Evolutionary conservation across 2,797 vertebrate genomes (phyloP), one percentile per base, ranked within the genome.

Genomic region (Pangasius djambal): DNA sequence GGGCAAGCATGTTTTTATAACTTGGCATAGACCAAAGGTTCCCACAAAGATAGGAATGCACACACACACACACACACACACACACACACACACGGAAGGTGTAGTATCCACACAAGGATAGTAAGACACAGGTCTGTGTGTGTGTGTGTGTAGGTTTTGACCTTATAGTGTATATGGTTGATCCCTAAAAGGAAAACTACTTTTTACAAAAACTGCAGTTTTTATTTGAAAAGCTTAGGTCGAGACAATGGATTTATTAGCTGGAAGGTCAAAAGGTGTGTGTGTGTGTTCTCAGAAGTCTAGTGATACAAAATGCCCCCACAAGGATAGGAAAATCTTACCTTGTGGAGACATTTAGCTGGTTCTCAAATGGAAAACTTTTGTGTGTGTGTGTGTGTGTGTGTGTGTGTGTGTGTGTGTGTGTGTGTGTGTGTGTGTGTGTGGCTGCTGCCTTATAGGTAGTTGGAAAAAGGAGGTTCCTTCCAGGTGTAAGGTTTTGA

Each of bases 401-500:
- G 20, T 34, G 37, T 48, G 37, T 28, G 72, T 28, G 48, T 48
- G 74, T 28, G 18, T 48, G 74, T 12, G 3, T 31, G 28, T 67
- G 3, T n/a, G 63, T 65, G 74, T 15, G 13, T n/a, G 15, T n/a
- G 48, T 52, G 48, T n/a, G 20, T 34, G 37, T 48, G 37, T 28
- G 72, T 28, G 48, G 3, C 5, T 7, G 6, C n/a, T 55, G 6
- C 52, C 6, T 77, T 77, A n/a, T 15, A 79, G 52, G n/a, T 57
- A 31, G 16, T 55, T 82, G 48, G 74, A 28, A 50, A 52, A 74
- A 25, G 22, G 28, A 78, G 79, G 28, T 75, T 69, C 34, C n/a
- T 88, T 79, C 25, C 88, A 79, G 74, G 74, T 85, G 83, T 59
- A 75, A 78, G 28, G 34, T 78, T 88, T 85, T 88, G 70, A 79